Evolutionary conservation across 1,140 invertebrate species (phyloP), one percentile per base, ranked within the genome.

Genomic region (Cylas formicarius): DNA sequence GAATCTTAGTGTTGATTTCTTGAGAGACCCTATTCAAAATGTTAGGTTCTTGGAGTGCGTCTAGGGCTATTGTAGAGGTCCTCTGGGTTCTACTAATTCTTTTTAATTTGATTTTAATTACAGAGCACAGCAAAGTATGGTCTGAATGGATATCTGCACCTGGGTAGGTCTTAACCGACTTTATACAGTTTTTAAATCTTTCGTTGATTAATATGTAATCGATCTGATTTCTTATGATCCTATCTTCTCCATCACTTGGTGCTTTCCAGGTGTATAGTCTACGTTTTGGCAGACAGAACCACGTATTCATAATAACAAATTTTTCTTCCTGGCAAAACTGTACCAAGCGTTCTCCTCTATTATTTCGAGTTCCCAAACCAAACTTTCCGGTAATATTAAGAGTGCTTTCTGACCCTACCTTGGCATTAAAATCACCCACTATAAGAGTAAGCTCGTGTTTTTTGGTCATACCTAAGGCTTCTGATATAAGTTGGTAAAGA

Each of bases 221-320:
- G 41, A 63, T 64, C 38, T 62, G 56, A 44, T 63, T 67, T 29
- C 61, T 31, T 4, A 62, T 44, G 13, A 61, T 53, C 14, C 57
- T 48, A 1, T 51, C 17, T 17, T 39, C 16, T 7, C 10, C 57
- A 40, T 65, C 56, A n/a, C 14, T 7, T 16, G 62, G 65, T 34
- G 60, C 59, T 27, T 56, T 65, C 62, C 61, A 66, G 9, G 62
- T 65, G 28, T 66, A 65, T 14, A 65, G 22, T 36, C 59, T 43
- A 28, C 61, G 33, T 8, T 41, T 31, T 19, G 56, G 60, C 21
- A 63, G 31, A 32, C 63, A 49, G 43, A 60, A 63, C 9, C 32
- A 52, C 2, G 62, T 62, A 24, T 66, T 66, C 16, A 27, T 48
- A 24, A 67, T 45, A 3, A 56, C 36, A 11, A 61, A 35, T 1